Evolutionary conservation across 2,888 invertebrate genomes (phyloP).

Genomic region (Phanerotoma sp.): DNA sequence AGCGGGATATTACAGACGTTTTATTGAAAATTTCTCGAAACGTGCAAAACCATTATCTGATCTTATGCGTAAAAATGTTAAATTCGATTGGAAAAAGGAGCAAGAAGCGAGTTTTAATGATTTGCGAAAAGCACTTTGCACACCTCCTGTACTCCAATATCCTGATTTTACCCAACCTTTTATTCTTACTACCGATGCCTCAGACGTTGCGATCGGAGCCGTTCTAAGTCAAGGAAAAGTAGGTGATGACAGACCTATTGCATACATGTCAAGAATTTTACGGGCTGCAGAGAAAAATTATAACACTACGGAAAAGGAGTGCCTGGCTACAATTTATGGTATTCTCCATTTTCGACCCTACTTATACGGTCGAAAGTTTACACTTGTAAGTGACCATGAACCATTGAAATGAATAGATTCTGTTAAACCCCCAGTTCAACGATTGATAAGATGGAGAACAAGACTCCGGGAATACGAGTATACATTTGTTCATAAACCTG

Average conservation of each 20-base stretch:
- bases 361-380: too few relatives aligned
- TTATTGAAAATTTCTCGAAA: slow-evolving; percentile 20
- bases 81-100: slow-evolving; percentile 9
- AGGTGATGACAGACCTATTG: slow-evolving; percentile 17
- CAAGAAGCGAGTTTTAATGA: slow-evolving; percentile 16
- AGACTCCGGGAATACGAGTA: slow-evolving; percentile 15
- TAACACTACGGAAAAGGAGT: slow-evolving; percentile 21
- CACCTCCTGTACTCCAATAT: slow-evolving; percentile 23
- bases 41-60: slow-evolving; percentile 24
- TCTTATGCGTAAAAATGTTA: slow-evolving; percentile 14
- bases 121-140: slow-evolving; percentile 17
- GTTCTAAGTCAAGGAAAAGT: slow-evolving; percentile 18
- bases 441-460: slow-evolving; percentile 21
- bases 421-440: too few relatives aligned
- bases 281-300: slow-evolving; percentile 14
- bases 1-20: too few relatives aligned
- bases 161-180: slow-evolving; percentile 26
- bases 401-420: too few relatives aligned
- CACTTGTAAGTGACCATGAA: too few relatives aligned
- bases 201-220: slow-evolving; percentile 14
- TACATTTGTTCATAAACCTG: slow-evolving; percentile 16
- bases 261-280: slow-evolving; percentile 12
- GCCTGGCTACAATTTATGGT: too few relatives aligned
- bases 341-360: too few relatives aligned
- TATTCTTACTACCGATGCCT: slow-evolving; percentile 27